Evolutionary conservation across 2,888 invertebrate genomes (phyloP).

Genomic region (Morpho helenor): DNA sequence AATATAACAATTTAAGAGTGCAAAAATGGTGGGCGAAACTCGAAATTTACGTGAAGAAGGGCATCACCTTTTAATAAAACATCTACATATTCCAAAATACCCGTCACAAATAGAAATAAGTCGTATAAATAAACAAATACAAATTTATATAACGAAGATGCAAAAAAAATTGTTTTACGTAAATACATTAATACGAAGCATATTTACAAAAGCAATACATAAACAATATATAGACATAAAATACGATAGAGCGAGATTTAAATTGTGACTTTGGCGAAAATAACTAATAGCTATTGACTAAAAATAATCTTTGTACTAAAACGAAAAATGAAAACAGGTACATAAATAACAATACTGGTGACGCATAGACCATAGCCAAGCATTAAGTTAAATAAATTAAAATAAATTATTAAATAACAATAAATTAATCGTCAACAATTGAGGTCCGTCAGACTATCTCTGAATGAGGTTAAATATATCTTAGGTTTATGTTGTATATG

Average conservation of each 20-base stretch:
- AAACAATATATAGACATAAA: conserved; percentile 28
- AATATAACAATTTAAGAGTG: conserved; percentile 6
- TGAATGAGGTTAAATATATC: conserved; percentile 35
- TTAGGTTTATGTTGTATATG: conserved; percentile 75
- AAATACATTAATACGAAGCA: conserved; percentile 60
- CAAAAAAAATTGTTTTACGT: conserved; percentile 64
- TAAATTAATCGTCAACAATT: conserved; percentile 56
- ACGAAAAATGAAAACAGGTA: conserved; percentile 26
- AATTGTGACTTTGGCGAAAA: conserved; percentile 31
- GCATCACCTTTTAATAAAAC: conserved; percentile 25
- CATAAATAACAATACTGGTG: conserved; percentile 28
- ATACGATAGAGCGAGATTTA: neutral
- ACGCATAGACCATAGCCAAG: conserved; percentile 25
- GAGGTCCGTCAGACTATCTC: conserved; percentile 62
- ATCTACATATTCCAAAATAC: neutral
- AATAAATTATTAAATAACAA: conserved; percentile 71
- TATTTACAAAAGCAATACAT: conserved; percentile 67
- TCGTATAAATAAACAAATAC: conserved; percentile 27
- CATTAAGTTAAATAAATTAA: conserved; percentile 42
- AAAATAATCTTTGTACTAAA: conserved; percentile 54
- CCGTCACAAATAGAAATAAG: conserved; percentile 4
- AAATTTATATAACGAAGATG: conserved; percentile 43
- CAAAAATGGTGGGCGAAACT: conserved; percentile 24
- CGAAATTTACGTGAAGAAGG: conserved; percentile 21
- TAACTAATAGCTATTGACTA: conserved; percentile 47